phyloP scores from a whole-genome alignment of 2,113 vertebrate species.

The Ceyx cyanopectus region DNA sequence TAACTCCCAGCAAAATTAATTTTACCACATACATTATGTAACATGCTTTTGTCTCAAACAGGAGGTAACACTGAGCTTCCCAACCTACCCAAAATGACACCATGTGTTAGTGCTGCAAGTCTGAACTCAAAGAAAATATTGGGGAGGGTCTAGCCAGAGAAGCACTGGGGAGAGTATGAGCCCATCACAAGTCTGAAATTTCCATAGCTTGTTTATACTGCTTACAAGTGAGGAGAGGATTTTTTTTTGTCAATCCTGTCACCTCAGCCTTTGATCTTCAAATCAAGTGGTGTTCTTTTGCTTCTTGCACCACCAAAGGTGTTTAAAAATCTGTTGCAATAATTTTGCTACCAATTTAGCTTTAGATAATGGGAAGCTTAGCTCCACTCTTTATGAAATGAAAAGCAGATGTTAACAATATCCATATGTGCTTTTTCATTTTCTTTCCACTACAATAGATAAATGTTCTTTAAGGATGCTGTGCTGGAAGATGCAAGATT shows the following conservation, averaged over 20 bases:
- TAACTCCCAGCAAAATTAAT: constrained; percentile 4
- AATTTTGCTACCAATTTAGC: background rate
- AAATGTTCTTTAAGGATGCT: background rate
- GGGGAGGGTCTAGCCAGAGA: background rate
- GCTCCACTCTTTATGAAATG: background rate
- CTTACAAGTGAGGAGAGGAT: background rate
- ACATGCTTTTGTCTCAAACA: background rate
- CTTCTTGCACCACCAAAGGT: background rate
- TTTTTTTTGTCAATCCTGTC: background rate
- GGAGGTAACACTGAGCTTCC: background rate
- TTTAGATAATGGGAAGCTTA: background rate
- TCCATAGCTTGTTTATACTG: background rate
- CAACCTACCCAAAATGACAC: background rate
- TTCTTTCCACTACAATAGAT: background rate
- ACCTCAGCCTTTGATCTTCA: constrained; percentile 2
- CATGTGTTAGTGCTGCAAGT: background rate
- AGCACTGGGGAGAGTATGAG: background rate
- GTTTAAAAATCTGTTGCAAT: background rate
- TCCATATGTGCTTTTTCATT: background rate
- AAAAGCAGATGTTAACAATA: background rate
- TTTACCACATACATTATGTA: background rate
- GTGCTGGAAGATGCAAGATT: background rate
- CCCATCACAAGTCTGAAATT: background rate
- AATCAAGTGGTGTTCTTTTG: background rate
- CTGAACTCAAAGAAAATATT: background rate